phyloP scores from a whole-genome alignment of 2,113 vertebrate species.

The Sporophila hypoxantha region DNA sequence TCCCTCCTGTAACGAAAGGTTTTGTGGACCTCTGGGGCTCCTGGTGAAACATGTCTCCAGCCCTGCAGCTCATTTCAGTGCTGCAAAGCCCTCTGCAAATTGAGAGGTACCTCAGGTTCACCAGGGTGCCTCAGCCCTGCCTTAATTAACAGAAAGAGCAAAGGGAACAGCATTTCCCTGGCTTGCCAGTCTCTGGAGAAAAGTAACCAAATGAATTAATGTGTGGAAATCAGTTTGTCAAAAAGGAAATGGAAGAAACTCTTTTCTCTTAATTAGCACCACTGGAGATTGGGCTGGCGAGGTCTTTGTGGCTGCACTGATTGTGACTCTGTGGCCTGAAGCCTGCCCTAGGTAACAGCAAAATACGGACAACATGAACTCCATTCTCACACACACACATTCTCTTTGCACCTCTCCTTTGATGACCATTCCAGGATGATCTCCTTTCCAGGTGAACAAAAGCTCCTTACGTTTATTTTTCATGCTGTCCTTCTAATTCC shows the following conservation, averaged over 20 bases:
- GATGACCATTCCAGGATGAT: background rate
- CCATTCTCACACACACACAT: background rate
- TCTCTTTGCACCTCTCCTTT: background rate
- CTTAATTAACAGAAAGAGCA: background rate
- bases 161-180: background rate
- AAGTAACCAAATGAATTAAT: background rate
- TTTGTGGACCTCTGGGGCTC: background rate
- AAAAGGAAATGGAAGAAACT: background rate
- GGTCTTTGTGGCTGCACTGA: background rate
- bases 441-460: background rate
- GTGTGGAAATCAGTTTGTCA: background rate
- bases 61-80: background rate
- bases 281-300: background rate
- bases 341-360: background rate
- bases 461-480: background rate
- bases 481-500: background rate
- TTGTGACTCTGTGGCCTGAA: fast-evolving
- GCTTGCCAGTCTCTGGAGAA: background rate
- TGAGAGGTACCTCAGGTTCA: background rate
- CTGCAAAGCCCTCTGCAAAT: constrained; percentile 5
- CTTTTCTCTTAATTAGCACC: background rate
- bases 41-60: background rate
- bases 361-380: background rate
- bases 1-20: background rate
- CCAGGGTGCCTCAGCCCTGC: background rate